Evolutionary conservation across 2,113 vertebrate genomes (phyloP), one percentile per base, ranked within the genome.

Genomic region (Mormyrus iriodes): DNA sequence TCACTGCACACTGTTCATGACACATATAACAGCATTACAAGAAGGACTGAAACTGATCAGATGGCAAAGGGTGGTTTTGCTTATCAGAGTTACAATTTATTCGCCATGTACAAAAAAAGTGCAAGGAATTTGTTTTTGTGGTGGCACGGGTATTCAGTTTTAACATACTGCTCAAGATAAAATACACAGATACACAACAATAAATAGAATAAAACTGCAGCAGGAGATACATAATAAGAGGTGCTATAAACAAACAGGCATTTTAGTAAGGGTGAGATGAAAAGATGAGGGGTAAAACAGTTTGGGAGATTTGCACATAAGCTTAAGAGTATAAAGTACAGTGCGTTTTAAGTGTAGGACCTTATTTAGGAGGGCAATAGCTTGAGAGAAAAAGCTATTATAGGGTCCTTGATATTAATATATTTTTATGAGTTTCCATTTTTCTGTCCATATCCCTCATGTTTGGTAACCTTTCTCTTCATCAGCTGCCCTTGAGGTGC

Each of bases 401-500:
- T 65, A 27, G 61, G 9, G 27, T 31, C 27, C 27, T 15, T 69
- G 61, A 31, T 69, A 27, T 65, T 27, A 27, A n/a, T 27, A 65
- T 27, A 31, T 12, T 31, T 48, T 69, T 12, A 1, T 31, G 3
- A 69, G n/a, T 69, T 69, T 69, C n/a, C 27, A 69, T 69, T 69
- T 12, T 69, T 31, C 27, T 31, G 61, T 69, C 10, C 27, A 31
- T 31, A 27, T 42, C 73, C 2, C 73, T 6, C 39, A 39, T 76
- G 69, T 76, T 76, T 76, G 31, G 35, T 89, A 24, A 69, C 48
- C 31, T 88, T 85, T 82, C 39, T 58, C 19, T 91, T 35, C 76
- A 21, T 42, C 90, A 97, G 96, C 95, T 83, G 93, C 94, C 24
- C 89, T 98, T 92, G 95, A 97, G 0, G 93, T 99, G 48, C 92